These are phyloP conservation scores for Pyrochroa serraticornis DNA, from an alignment of 2,888 invertebrate species.

Conservation along the genomic window DNA sequence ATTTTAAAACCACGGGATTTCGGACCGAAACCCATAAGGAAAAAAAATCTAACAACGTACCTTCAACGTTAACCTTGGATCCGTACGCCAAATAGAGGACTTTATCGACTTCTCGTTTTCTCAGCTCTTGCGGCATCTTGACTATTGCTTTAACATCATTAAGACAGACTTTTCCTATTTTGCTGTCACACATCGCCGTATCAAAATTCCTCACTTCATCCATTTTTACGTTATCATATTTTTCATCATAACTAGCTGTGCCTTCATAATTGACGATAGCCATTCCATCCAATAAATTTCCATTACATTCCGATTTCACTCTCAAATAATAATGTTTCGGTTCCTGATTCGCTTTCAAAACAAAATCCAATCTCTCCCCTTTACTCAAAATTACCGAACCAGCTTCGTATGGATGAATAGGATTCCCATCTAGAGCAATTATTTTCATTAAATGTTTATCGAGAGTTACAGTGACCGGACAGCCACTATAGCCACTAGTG, in stretches of 20 bases:
- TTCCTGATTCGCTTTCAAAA: slow-evolving; percentile 67
- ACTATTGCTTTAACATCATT: slow-evolving; percentile 63
- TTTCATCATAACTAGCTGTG: slow-evolving; percentile 15
- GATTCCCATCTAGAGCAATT: slow-evolving; percentile 74
- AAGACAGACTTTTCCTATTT: slow-evolving; percentile 63
- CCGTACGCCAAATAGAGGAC: slow-evolving; percentile 74
- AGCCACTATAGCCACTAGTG: slow-evolving; percentile 70
- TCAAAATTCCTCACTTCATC: slow-evolving; percentile 42
- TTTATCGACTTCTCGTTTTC: slow-evolving; percentile 58
- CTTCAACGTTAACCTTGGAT: slow-evolving; percentile 55
- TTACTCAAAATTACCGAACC: slow-evolving; percentile 65
- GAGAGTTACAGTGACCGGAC: slow-evolving; percentile 70
- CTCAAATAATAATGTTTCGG: slow-evolving; percentile 67
- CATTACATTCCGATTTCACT: slow-evolving; percentile 62
- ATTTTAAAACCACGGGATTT: too few relatives aligned
- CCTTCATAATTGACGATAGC: slow-evolving; percentile 61
- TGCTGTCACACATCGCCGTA: slow-evolving; percentile 51
- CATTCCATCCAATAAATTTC: slow-evolving; percentile 59
- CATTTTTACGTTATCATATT: neutral
- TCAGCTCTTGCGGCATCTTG: slow-evolving; percentile 62
- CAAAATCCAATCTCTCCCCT: slow-evolving; percentile 79
- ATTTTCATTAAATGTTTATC: slow-evolving; percentile 69
- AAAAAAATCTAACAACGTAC: slow-evolving; percentile 25
- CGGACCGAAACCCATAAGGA: too few relatives aligned
- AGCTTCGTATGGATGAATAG: slow-evolving; percentile 65